Conservation (phyloP, 2,113 vertebrate species). For the Diadophis punctatus region DNA sequence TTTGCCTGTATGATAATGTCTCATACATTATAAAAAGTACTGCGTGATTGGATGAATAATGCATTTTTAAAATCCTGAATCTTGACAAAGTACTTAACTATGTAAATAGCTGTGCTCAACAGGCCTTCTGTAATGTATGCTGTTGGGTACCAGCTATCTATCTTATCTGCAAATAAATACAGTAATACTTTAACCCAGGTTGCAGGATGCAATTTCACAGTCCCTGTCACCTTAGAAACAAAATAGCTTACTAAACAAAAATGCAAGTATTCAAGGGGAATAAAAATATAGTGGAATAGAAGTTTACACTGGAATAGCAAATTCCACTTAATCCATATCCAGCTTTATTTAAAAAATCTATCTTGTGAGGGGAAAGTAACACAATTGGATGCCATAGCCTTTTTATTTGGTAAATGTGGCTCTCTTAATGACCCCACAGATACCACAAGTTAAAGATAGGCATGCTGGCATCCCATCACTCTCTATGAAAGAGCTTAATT, state of each 20-base stretch:
- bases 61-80: conserved; percentile 6
- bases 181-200: conserved; percentile 11
- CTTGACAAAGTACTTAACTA: conserved; percentile 5
- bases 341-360: neutral
- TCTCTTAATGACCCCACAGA: neutral
- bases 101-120: conserved; percentile 1
- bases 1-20: conserved; percentile 4
- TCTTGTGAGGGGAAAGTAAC: neutral
- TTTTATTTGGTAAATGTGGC: neutral
- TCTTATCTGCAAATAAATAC: conserved; percentile 8
- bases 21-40: conserved; percentile 1
- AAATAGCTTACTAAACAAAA: conserved; percentile 1
- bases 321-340: neutral
- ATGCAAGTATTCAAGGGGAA: neutral
- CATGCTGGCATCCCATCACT: neutral
- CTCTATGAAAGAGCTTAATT: neutral
- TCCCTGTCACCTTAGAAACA: neutral
- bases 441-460: neutral
- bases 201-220: neutral
- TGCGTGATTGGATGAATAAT: conserved; percentile 24
- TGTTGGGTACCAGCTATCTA: neutral
- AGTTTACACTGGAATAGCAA: neutral
- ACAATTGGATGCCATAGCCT: neutral
- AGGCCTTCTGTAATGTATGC: neutral
- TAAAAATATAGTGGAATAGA: neutral